Percentiles rank a stretch among this genome's conserved stretches.
These are phyloP conservation scores for Dinocampus coccinellae DNA, from an alignment of 2,888 invertebrate genomes.

Conservation along the genomic window DNA sequence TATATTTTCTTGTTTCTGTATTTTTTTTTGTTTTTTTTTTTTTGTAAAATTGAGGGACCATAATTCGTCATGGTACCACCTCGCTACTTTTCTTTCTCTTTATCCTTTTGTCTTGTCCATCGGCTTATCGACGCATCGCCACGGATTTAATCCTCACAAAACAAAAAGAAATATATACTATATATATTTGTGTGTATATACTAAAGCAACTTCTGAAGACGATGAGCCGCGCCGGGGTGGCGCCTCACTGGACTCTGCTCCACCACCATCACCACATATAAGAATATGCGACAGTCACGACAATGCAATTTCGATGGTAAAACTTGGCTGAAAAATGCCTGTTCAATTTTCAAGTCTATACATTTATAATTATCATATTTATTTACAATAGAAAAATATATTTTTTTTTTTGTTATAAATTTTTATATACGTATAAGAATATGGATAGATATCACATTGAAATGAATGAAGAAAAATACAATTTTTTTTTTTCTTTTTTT, in stretches of 20 bases:
- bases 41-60: neutral
- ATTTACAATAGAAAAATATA: neutral
- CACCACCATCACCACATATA: slow-evolving; percentile 7
- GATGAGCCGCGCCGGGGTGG: slow-evolving; percentile 65
- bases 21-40: neutral
- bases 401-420: too few relatives aligned
- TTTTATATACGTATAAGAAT: too few relatives aligned
- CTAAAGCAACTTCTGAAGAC: slow-evolving; percentile 41
- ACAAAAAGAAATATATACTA: slow-evolving; percentile 48
- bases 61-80: neutral
- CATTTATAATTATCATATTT: too few relatives aligned
- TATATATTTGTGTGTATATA: neutral
- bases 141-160: slow-evolving; percentile 65
- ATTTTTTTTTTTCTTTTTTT: neutral
- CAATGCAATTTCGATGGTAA: slow-evolving; percentile 45
- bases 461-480: slow-evolving; percentile 17
- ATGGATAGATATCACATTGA: neutral
- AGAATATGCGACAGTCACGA: slow-evolving; percentile 47
- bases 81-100: slow-evolving; percentile 48
- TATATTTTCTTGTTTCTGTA: neutral
- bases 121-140: slow-evolving; percentile 65
- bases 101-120: slow-evolving; percentile 60
- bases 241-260: slow-evolving; percentile 60
- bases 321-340: neutral
- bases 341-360: too few relatives aligned